These are phyloP conservation scores for Plectrocnemia conspersa DNA, from an alignment of 1,140 invertebrate species.

Conservation along the genomic window DNA sequence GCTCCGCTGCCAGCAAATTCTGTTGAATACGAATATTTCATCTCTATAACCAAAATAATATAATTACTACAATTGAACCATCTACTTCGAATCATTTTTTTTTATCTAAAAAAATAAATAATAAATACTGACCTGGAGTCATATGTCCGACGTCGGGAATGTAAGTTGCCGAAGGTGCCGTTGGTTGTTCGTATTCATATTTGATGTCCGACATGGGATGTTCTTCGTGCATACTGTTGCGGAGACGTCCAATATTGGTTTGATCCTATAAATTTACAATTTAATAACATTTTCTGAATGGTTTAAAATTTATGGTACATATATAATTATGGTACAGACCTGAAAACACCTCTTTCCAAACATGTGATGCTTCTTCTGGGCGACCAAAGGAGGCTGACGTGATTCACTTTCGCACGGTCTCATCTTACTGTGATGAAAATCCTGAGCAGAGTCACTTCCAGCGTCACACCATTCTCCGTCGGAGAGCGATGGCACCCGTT, in stretches of 20 bases:
- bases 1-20: constrained; percentile 54
- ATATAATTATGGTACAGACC: constrained; percentile 40
- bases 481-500: constrained; percentile 78
- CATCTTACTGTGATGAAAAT: constrained; percentile 45
- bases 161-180: constrained; percentile 18
- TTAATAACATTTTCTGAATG: neutral
- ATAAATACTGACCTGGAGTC: constrained; percentile 23
- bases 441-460: constrained; percentile 75
- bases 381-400: constrained; percentile 59
- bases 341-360: constrained; percentile 82
- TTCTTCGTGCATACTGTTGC: constrained; percentile 8
- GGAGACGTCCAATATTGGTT: constrained; percentile 13
- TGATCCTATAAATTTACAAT: constrained; percentile 20
- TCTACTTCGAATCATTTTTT: neutral
- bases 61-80: neutral
- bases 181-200: constrained; percentile 31
- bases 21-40: constrained; percentile 68
- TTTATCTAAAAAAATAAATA: constrained; percentile 7
- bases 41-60: constrained; percentile 45
- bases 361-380: constrained; percentile 89
- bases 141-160: constrained; percentile 30
- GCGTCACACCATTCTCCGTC: constrained; percentile 86
- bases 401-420: constrained; percentile 35
- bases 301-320: neutral
- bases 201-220: constrained; percentile 23